phyloP scores from a whole-genome alignment of 1,140 invertebrate species.

The Dendroctonus valens region DNA sequence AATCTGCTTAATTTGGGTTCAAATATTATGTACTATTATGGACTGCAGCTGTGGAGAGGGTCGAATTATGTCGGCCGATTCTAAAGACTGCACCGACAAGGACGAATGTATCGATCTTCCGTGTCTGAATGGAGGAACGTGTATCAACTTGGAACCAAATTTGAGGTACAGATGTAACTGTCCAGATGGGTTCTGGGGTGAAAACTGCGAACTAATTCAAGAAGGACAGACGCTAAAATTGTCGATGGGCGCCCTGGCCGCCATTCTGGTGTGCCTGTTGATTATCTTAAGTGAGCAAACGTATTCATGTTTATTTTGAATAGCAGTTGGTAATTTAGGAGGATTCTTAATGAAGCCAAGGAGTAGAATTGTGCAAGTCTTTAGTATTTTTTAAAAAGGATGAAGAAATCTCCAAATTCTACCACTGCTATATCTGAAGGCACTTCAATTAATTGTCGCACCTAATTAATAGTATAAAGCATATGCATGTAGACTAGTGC shows the following conservation, averaged over 20 bases:
- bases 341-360: neutral
- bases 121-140: slow-evolving; percentile 86
- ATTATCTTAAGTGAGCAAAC: slow-evolving; percentile 86
- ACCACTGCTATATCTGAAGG: too few species aligned
- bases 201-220: slow-evolving; percentile 89
- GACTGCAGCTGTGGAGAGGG: slow-evolving; percentile 82
- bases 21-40: too few species aligned
- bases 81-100: slow-evolving; percentile 88
- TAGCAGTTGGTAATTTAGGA: neutral
- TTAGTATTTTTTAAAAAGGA: too few species aligned
- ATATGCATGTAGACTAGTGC: too few species aligned
- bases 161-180: slow-evolving; percentile 82
- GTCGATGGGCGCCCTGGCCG: slow-evolving; percentile 89
- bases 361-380: too few species aligned
- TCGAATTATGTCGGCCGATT: slow-evolving; percentile 81
- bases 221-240: slow-evolving; percentile 90
- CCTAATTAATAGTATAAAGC: too few species aligned
- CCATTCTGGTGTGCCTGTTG: slow-evolving; percentile 89
- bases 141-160: slow-evolving; percentile 83
- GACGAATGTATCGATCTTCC: slow-evolving; percentile 92
- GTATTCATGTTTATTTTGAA: slow-evolving; percentile 7
- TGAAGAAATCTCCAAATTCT: too few species aligned
- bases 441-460: too few species aligned
- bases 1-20: too few species aligned
- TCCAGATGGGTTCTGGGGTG: slow-evolving; percentile 87